Evolutionary conservation across 2,113 vertebrate genomes (phyloP).

Genomic region (Passer domesticus): DNA sequence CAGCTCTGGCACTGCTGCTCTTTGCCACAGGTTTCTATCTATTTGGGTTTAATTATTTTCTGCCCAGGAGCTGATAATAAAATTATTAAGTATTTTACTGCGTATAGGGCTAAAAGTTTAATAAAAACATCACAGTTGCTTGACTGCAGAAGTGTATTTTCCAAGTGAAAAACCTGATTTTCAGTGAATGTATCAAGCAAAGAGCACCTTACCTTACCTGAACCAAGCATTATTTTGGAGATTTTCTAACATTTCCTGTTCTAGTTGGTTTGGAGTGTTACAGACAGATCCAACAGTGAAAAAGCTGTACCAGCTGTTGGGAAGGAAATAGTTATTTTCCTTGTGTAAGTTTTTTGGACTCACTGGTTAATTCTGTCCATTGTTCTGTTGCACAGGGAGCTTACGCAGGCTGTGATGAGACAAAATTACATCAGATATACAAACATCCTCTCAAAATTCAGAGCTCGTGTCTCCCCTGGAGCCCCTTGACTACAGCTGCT

Average conservation of each 20-base stretch:
- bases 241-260: not conserved
- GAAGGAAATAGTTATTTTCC: constrained; percentile 22
- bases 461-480: not conserved
- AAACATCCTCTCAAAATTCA: constrained; percentile 31
- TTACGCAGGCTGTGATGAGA: not conserved
- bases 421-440: not conserved
- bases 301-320: not conserved
- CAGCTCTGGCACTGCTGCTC: not conserved
- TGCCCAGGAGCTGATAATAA: not conserved
- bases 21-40: not conserved
- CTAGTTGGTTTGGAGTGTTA: not conserved
- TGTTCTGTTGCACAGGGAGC: not conserved
- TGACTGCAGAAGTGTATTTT: not conserved
- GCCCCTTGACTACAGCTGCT: constrained; percentile 1
- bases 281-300: not conserved
- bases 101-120: not conserved
- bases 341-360: not conserved
- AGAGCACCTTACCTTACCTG: not conserved
- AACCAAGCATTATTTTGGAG: not conserved
- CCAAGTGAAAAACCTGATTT: not conserved
- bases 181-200: not conserved
- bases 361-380: not conserved
- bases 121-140: not conserved
- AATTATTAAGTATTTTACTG: not conserved
- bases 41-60: not conserved